Conservation (phyloP, 1,140 invertebrate genomes). For the Sinella curviseta region DNA sequence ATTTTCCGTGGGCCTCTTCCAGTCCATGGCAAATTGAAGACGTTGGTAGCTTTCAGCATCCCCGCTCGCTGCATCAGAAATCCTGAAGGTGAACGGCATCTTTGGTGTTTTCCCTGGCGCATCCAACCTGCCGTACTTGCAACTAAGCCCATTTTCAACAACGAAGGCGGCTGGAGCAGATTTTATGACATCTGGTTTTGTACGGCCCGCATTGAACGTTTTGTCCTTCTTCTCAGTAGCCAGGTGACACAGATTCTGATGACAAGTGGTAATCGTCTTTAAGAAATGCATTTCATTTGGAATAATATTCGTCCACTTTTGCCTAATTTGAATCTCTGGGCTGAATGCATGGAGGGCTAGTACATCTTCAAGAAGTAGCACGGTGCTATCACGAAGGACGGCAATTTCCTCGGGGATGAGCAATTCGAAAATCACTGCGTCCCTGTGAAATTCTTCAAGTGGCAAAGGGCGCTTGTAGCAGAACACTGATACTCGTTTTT, state of each 20-base stretch:
- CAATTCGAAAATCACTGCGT: conserved; percentile 35
- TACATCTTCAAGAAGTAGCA: background rate
- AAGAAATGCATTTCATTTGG: too few species aligned
- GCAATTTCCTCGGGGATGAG: conserved; percentile 24
- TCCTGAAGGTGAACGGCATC: background rate
- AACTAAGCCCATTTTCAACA: background rate
- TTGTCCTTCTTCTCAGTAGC: background rate
- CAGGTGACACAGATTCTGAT: too few species aligned
- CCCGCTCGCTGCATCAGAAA: background rate
- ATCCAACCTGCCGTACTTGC: background rate
- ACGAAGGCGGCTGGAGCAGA: background rate
- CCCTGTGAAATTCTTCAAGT: background rate
- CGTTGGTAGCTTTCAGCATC: background rate
- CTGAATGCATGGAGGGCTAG: too few species aligned
- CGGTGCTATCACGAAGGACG: background rate
- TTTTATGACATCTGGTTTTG: background rate
- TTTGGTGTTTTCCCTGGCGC: background rate
- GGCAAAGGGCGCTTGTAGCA: conserved; percentile 28
- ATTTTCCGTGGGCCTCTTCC: conserved; percentile 26
- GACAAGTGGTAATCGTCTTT: too few species aligned
- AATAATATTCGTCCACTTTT: too few species aligned
- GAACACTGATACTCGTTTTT: background rate
- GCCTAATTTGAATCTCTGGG: too few species aligned
- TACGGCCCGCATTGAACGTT: background rate
- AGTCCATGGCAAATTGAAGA: conserved; percentile 4